Evolutionary conservation across 2,888 invertebrate species (phyloP).

Genomic region (Oithona nana): DNA sequence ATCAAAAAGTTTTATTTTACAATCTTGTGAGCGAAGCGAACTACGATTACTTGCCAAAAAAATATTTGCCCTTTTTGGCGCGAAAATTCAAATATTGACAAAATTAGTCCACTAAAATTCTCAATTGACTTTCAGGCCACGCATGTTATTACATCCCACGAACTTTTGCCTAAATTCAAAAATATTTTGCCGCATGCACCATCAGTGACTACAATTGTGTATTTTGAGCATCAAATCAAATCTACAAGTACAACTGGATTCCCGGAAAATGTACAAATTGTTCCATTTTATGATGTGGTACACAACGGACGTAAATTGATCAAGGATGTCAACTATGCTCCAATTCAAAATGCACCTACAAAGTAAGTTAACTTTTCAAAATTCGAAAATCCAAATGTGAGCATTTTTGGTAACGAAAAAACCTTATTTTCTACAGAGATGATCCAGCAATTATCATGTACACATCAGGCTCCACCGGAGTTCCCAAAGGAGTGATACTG

Average conservation of each 20-base stretch:
- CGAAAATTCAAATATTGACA: too few species aligned
- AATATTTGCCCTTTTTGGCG: too few species aligned
- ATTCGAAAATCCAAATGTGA: too few species aligned
- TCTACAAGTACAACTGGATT: constrained; percentile 35
- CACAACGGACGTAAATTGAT: constrained; percentile 31
- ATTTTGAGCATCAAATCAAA: constrained; percentile 11
- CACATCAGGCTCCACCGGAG: constrained; percentile 91
- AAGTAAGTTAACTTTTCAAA: too few species aligned
- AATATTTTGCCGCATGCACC: constrained; percentile 36
- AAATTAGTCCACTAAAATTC: too few species aligned
- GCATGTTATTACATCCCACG: constrained; percentile 68
- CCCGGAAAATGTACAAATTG: constrained; percentile 47
- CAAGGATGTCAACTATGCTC: not conserved
- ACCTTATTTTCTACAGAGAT: not conserved
- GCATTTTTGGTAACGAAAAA: too few species aligned
- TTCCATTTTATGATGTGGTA: constrained; percentile 52
- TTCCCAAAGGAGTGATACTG: constrained; percentile 72
- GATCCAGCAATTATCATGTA: constrained; percentile 96
- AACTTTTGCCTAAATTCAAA: constrained; percentile 74
- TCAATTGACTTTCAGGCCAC: not conserved
- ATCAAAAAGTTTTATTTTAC: too few species aligned
- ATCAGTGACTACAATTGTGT: not conserved
- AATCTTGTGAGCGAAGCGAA: too few species aligned
- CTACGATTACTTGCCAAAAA: too few species aligned
- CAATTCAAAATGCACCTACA: not conserved